phyloP scores from a whole-genome alignment of 2,797 vertebrate genomes.

The Danio aesculapii region DNA sequence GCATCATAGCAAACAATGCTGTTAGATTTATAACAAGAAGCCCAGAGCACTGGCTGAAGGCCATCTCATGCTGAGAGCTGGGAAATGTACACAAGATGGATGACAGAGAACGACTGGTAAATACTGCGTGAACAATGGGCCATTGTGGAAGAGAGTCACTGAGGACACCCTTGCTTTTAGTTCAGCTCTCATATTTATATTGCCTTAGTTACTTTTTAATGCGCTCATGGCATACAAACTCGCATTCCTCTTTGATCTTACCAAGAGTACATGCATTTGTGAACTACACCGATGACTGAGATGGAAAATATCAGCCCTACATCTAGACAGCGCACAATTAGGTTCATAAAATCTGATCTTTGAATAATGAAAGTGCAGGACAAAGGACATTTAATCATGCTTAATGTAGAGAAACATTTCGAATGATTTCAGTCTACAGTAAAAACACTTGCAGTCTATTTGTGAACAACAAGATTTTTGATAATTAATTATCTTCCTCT shows the following conservation, averaged over 20 bases:
- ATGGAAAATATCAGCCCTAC: not conserved
- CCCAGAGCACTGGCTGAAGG: conserved; percentile 55
- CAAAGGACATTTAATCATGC: conserved; percentile 24
- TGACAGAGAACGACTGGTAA: conserved; percentile 46
- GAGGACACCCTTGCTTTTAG: conserved; percentile 34
- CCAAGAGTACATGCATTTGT: conserved; percentile 24
- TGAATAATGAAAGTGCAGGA: not conserved
- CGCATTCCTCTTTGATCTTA: conserved; percentile 29
- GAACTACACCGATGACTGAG: not conserved
- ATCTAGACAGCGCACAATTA: conserved; percentile 9
- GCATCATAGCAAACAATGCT: conserved; percentile 54
- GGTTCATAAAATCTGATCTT: not conserved
- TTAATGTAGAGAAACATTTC: conserved; percentile 32
- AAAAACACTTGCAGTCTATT: no score
- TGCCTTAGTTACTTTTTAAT: conserved; percentile 15
- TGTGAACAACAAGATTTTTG: no score
- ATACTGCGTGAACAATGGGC: conserved; percentile 50
- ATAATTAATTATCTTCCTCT: no score
- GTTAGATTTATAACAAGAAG: conserved; percentile 58
- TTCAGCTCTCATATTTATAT: conserved; percentile 33
- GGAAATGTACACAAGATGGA: conserved; percentile 56
- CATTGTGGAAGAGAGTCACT: conserved; percentile 21
- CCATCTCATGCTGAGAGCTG: conserved; percentile 50
- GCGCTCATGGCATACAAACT: not conserved
- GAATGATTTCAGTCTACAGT: not conserved